These are phyloP conservation scores for Rhinoraja longicauda DNA, from an alignment of 2,797 vertebrate genomes.

Conservation along the genomic window DNA sequence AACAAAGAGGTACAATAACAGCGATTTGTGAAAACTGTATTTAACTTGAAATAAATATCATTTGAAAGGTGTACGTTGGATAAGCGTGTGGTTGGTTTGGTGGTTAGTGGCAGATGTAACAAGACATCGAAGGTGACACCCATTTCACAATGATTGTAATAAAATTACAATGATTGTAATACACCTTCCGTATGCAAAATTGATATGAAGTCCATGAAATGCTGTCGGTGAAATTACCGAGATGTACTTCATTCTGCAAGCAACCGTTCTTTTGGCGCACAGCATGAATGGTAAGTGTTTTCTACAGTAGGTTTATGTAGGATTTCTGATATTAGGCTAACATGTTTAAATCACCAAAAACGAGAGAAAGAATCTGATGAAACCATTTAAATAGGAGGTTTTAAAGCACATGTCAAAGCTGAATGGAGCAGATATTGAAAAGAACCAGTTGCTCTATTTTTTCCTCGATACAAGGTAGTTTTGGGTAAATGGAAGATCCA, in stretches of 20 bases:
- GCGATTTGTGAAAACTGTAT: constrained; percentile 9
- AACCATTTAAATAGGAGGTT: neutral
- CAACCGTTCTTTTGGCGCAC: constrained; percentile 19
- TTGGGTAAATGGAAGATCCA: neutral
- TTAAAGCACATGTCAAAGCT: neutral
- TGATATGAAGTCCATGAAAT: neutral
- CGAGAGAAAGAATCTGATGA: neutral
- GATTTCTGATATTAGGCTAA: neutral
- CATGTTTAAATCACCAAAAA: neutral
- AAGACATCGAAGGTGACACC: neutral
- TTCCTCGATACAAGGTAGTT: neutral
- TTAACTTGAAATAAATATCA: constrained; percentile 3
- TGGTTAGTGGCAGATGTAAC: neutral
- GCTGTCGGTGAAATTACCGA: neutral
- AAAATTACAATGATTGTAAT: too few species aligned
- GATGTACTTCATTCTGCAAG: constrained; percentile 19
- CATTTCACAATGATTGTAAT: neutral
- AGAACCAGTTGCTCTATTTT: neutral
- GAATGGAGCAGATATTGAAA: neutral
- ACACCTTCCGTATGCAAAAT: neutral
- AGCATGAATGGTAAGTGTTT: constrained; percentile 20
- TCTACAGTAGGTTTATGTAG: neutral
- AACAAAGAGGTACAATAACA: neutral
- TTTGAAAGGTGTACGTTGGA: constrained; percentile 5
- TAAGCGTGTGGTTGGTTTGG: neutral